Conservation (phyloP, 2,113 vertebrate genomes). For the Lamprologus lemairii region DNA sequence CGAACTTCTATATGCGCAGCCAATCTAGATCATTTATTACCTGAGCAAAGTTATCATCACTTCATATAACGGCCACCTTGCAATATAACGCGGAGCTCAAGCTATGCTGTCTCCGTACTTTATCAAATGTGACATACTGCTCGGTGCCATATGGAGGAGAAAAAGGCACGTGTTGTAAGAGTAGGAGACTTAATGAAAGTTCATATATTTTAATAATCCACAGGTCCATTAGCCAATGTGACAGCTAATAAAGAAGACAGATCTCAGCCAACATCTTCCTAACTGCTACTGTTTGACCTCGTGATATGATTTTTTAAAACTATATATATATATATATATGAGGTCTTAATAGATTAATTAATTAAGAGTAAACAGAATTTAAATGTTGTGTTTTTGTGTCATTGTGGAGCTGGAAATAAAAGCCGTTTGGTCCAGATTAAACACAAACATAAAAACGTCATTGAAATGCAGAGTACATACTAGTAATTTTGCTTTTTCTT, state of each 20-base stretch:
- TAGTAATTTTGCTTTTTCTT: background rate
- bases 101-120: background rate
- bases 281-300: background rate
- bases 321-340: background rate
- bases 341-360: background rate
- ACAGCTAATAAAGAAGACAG: background rate
- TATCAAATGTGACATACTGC: background rate
- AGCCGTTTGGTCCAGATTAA: background rate
- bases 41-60: background rate
- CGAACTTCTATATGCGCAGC: background rate
- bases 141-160: background rate
- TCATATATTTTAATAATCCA: background rate
- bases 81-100: background rate
- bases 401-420: background rate
- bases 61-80: background rate
- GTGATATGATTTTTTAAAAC: background rate
- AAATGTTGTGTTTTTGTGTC: background rate
- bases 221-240: background rate
- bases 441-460: background rate
- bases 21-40: background rate
- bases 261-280: background rate
- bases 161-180: background rate
- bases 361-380: background rate
- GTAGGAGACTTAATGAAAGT: background rate
- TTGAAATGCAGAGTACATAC: background rate